A percentile compares a stretch with the other conserved stretches of the same genome.
These are phyloP conservation scores for Tursiops truncatus DNA, from an alignment of 2,113 vertebrate species.

Conservation along the genomic window DNA sequence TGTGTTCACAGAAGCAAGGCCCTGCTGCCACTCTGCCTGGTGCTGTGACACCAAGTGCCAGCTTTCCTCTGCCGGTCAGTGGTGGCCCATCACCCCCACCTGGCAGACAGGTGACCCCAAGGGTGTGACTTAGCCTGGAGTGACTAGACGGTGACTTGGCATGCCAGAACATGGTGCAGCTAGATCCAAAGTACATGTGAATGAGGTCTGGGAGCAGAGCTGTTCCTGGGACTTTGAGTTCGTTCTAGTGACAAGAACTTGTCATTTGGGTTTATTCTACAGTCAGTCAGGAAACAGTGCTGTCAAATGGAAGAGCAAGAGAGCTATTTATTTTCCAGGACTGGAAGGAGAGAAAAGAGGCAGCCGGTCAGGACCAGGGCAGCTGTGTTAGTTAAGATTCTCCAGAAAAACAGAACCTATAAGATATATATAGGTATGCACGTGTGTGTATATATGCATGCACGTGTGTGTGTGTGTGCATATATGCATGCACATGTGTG, in stretches of 20 bases:
- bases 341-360: neutral
- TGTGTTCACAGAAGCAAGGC: neutral
- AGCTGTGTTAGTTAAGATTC: too few relatives aligned
- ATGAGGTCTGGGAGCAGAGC: neutral
- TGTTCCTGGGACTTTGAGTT: neutral
- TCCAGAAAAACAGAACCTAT: neutral
- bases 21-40: neutral
- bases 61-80: neutral
- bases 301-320: neutral
- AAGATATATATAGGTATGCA: neutral
- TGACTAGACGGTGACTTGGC: neutral
- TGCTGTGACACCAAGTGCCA: neutral
- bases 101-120: neutral
- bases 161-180: fast-evolving
- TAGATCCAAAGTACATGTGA: too few relatives aligned
- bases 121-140: neutral
- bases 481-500: too few relatives aligned
- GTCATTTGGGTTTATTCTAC: neutral
- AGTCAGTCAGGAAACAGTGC: too few relatives aligned
- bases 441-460: neutral
- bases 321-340: neutral
- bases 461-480: neutral
- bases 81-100: neutral
- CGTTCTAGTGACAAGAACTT: neutral
- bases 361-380: neutral